Evolutionary conservation across 1,140 invertebrate genomes (phyloP).

Genomic region (Drosophila truncata): DNA sequence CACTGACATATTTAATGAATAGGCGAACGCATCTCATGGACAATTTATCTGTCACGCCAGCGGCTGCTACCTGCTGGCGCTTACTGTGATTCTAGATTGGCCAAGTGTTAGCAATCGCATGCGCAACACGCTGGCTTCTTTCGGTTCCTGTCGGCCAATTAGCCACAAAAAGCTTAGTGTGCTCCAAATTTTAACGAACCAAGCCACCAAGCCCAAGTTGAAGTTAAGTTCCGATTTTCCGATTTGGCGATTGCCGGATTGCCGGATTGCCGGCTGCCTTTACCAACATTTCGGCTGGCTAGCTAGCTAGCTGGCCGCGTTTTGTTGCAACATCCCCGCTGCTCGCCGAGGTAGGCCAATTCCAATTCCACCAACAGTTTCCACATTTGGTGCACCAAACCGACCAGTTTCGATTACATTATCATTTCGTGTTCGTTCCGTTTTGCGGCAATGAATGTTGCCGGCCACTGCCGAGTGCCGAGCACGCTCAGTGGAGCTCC

Average conservation of each 20-base stretch:
- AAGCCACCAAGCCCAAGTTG: slow-evolving; percentile 47
- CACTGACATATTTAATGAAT: slow-evolving; percentile 71
- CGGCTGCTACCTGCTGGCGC: slow-evolving; percentile 8
- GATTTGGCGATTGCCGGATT: slow-evolving; percentile 7
- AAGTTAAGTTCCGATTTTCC: slow-evolving; percentile 69
- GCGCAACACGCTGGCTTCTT: slow-evolving; percentile 33
- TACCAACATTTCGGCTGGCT: slow-evolving; percentile 15
- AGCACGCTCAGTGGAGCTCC: slow-evolving; percentile 9
- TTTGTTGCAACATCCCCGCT: slow-evolving; percentile 46
- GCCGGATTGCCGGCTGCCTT: slow-evolving; percentile 46
- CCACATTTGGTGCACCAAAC: slow-evolving; percentile 64
- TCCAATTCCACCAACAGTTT: slow-evolving; percentile 62
- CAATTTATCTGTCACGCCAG: slow-evolving; percentile 60
- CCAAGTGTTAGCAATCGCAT: slow-evolving; percentile 20
- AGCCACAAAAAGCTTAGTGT: slow-evolving; percentile 36
- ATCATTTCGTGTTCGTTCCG: slow-evolving; percentile 73
- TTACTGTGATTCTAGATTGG: slow-evolving; percentile 18
- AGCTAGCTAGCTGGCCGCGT: slow-evolving; percentile 18
- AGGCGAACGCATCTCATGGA: slow-evolving; percentile 59
- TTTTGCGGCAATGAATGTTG: slow-evolving; percentile 80
- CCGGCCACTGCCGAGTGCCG: slow-evolving; percentile 14
- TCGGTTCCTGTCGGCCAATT: slow-evolving; percentile 43
- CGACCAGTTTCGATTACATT: slow-evolving; percentile 84
- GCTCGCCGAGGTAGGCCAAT: slow-evolving; percentile 28
- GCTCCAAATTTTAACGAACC: slow-evolving; percentile 44